These are phyloP conservation scores for Porites lutea DNA, from an alignment of 64 coral and sea anemone species.

Conservation along the genomic window DNA sequence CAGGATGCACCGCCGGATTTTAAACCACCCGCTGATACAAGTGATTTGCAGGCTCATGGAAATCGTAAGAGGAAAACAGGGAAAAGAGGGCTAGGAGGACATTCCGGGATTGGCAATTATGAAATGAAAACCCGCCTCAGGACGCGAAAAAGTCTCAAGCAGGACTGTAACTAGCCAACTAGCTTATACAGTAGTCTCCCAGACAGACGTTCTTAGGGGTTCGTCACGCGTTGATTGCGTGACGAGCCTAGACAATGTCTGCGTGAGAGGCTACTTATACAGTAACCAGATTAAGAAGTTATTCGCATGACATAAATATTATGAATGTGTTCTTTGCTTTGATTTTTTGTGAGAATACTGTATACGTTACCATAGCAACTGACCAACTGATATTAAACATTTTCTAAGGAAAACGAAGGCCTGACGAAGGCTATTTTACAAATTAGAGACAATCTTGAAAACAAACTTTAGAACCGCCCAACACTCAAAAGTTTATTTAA, in stretches of 20 bases:
- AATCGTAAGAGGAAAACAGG: conserved; percentile 5
- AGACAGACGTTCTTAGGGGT: too few relatives aligned
- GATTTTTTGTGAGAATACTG: neutral
- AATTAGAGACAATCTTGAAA: neutral
- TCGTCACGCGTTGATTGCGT: too few relatives aligned
- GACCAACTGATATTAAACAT: neutral
- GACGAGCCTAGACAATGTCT: too few relatives aligned
- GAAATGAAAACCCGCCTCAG: conserved; percentile 55
- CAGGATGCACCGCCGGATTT: neutral
- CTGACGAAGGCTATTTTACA: neutral
- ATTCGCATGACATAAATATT: neutral
- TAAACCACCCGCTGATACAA: conserved; percentile 21
- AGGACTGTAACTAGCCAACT: conserved; percentile 23
- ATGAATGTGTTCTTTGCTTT: neutral
- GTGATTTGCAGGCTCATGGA: neutral
- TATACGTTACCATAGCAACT: neutral
- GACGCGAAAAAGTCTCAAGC: conserved; percentile 68
- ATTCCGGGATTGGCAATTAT: neutral
- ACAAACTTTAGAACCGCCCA: too few relatives aligned
- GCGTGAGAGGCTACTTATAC: too few relatives aligned
- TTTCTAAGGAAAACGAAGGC: neutral
- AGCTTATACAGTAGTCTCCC: neutral
- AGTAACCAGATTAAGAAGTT: neutral
- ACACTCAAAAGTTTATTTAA: too few relatives aligned
- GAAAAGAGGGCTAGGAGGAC: conserved; percentile 2